A percentile compares a stretch with the other conserved stretches of the same genome.
These are phyloP conservation scores for Perccottus glenii DNA, from an alignment of 2,113 vertebrate genomes.

Conservation along the genomic window DNA sequence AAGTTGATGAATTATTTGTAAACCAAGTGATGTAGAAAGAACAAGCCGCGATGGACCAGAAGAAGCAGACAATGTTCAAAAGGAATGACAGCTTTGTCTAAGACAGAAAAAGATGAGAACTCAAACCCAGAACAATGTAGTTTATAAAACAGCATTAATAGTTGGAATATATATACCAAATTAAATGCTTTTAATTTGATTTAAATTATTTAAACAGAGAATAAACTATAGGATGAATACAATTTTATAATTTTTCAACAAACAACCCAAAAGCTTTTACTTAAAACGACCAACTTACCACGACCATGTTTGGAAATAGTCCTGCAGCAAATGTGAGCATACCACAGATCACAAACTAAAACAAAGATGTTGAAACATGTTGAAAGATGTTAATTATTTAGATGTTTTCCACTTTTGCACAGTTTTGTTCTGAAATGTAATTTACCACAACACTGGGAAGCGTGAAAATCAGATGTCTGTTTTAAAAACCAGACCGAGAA, in stretches of 20 bases:
- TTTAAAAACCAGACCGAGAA: slow-evolving; percentile 38
- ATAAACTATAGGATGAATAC: too few species aligned
- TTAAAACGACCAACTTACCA: slow-evolving; percentile 60
- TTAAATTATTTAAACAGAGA: too few species aligned
- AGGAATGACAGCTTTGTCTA: slow-evolving; percentile 74
- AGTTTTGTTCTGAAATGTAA: background rate
- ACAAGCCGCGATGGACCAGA: slow-evolving; percentile 54
- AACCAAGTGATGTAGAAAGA: fast-evolving
- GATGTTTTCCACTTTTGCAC: background rate
- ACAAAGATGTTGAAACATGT: slow-evolving; percentile 3
- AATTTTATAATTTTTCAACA: too few species aligned
- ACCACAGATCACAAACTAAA: slow-evolving; percentile 73
- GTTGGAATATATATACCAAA: background rate
- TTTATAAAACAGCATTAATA: background rate
- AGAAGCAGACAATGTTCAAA: slow-evolving; percentile 75
- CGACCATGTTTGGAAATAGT: slow-evolving; percentile 61
- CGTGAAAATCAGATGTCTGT: fast-evolving
- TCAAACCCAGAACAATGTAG: background rate
- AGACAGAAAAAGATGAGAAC: slow-evolving; percentile 1
- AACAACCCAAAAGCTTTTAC: too few species aligned
- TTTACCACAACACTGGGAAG: slow-evolving; percentile 68
- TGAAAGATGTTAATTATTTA: background rate
- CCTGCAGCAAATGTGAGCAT: slow-evolving; percentile 69
- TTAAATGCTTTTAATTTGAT: too few species aligned
- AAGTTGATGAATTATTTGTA: background rate